Conservation (phyloP, 1,140 invertebrate genomes). For the Oreohelix idahoensis region DNA sequence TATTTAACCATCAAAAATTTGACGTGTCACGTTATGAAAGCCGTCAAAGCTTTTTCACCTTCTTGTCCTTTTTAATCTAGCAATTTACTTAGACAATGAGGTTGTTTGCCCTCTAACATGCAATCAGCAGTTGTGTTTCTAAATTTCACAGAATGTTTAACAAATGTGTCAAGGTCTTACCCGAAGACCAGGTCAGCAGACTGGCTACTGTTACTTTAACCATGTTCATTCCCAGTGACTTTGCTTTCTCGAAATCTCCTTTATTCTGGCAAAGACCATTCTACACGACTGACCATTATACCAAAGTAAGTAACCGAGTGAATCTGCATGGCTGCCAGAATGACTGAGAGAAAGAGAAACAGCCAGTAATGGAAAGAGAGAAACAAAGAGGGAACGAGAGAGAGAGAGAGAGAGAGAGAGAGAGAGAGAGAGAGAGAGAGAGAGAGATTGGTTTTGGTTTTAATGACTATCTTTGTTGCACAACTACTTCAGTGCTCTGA, state of each 20-base stretch:
- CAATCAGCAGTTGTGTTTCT: too few species aligned
- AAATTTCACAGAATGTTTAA: constrained; percentile 47
- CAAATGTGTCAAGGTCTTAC: constrained; percentile 40
- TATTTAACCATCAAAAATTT: too few species aligned
- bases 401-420: neutral
- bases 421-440: neutral
- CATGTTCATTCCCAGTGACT: constrained; percentile 61
- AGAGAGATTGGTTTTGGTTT: too few species aligned
- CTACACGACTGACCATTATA: neutral
- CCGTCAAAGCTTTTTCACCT: too few species aligned
- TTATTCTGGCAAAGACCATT: constrained; percentile 47
- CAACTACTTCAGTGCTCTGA: too few species aligned
- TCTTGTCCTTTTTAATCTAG: too few species aligned
- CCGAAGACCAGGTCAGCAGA: neutral
- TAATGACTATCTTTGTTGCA: too few species aligned
- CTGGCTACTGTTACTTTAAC: constrained; percentile 41
- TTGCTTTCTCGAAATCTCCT: constrained; percentile 60
- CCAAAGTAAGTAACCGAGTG: neutral
- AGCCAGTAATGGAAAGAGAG: neutral
- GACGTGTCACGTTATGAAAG: too few species aligned
- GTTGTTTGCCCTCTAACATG: too few species aligned
- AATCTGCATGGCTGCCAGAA: neutral
- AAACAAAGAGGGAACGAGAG: neutral
- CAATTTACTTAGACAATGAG: too few species aligned
- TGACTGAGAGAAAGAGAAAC: neutral